Base-by-base conservation (phyloP, 2,113 vertebrate species). In the Lagopus leucura region DNA sequence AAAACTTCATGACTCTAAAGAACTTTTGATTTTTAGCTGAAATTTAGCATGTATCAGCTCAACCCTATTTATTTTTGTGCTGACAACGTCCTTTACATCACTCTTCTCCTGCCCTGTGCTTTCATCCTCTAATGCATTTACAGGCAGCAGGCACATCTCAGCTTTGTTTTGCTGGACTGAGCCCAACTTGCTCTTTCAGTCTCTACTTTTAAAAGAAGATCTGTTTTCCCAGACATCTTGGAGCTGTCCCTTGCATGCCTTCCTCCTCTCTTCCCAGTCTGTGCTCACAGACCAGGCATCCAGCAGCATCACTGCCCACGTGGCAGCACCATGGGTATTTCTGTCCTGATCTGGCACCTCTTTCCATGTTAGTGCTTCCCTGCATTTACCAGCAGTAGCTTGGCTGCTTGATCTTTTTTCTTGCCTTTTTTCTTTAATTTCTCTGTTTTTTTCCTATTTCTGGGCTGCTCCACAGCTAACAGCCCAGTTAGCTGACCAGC, bases 51-150 rank as follows among this genome's bases (percentile, higher is more conserved):
- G 55, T 30, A 80, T 65, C 38, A 72, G 17, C 14, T 88, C 38
- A 70, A 70, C 11, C 28, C 4, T 63, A 19, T n/a, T 52, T 79
- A 57, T 61, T 79, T 20, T 36, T 71, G 20, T 76, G 45, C 40
- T 21, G 50, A 25, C 40, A 3, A 19, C 58, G 10, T 38, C 27
- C n/a, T 81, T 80, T 43, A 54, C 61, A 48, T 14, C 0, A 0
- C 43, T 76, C 8, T 88, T 83, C 60, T 85, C 71, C 63, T 4
- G 0, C 13, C 15, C 13, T 66, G 11, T 0, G 0, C 8, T 0
- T 73, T 79, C 25, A 17, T 70, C 8, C 30, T 30, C 27, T 54
- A 48, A 58, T 42, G 55, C 42, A 30, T 65, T 43, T 65, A 13
- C 24, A 65, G 48, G 50, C 38, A 25, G 67, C 38, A 76, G 42